Evolutionary conservation across 2,888 invertebrate species (phyloP), one percentile per base, ranked within the genome.

Genomic region (Sphaerophoria taeniata): DNA sequence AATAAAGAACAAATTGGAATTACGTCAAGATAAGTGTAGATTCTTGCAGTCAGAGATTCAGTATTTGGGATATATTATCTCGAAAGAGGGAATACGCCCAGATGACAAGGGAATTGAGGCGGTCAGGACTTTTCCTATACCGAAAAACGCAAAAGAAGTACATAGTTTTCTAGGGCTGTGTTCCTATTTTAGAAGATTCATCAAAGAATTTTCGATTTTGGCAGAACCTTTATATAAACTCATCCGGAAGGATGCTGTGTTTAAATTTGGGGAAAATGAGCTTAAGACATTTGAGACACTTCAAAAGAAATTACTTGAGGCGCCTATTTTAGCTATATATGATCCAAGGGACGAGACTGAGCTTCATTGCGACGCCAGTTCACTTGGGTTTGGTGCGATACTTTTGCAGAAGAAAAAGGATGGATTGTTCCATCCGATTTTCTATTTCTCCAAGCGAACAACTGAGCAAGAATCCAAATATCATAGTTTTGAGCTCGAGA

Each of bases 321-420:
- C 53, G 0, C 53, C 53, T 1, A 53, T 53, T 31, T 9, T 53
- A 53, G 11, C 53, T 4, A 31, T 53, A 6, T 53, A 53, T 31
- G 53, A 53, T 11, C 53, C 53, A 11, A 0, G 7, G 7, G 53
- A 53, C 11, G 53, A 53, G 53, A 53, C 53, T 1, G 53, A 53
- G 31, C 24, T 53, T 7, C 53, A 53, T 33, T 88, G 87, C 14
- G 89, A 90, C 80, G 89, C 89, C 0, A 88, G 88, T 75, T 33
- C 81, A 0, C 6, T n/a, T n/a, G n/a, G n/a, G n/a, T n/a, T n/a
- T n/a, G n/a, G n/a, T n/a, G n/a, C n/a, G n/a, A n/a, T n/a, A n/a
- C n/a, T n/a, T n/a, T n/a, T n/a, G n/a, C n/a, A n/a, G n/a, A n/a
- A n/a, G n/a, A n/a, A n/a, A n/a, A n/a, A n/a, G 24, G 24, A 24